These are phyloP conservation scores for Cerastoderma edule DNA, from an alignment of 2,888 invertebrate species.

Conservation along the genomic window DNA sequence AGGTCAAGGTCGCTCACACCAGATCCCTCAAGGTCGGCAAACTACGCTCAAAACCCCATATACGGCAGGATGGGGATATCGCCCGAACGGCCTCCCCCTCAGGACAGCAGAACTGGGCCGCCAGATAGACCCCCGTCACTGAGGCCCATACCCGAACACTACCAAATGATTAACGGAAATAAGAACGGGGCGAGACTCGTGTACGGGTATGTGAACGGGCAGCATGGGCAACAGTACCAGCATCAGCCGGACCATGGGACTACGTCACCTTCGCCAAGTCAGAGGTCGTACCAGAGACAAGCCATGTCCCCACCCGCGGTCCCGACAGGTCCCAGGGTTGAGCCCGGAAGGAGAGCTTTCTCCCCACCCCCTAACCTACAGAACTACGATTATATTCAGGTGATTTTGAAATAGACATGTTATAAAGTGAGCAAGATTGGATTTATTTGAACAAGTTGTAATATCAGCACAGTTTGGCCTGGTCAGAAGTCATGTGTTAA, in stretches of 20 bases:
- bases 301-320: constrained; percentile 64
- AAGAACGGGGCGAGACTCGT: constrained; percentile 30
- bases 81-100: constrained; percentile 62
- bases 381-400: constrained; percentile 66
- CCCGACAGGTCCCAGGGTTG: constrained; percentile 55
- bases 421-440: too few relatives aligned
- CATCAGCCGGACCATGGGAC: constrained; percentile 46
- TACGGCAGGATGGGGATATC: constrained; percentile 64
- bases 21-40: constrained; percentile 66
- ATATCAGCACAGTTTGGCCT: too few relatives aligned
- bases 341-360: constrained; percentile 62
- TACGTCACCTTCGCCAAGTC: constrained; percentile 35
- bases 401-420: too few relatives aligned
- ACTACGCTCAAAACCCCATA: constrained; percentile 71
- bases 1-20: constrained; percentile 75
- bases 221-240: constrained; percentile 42
- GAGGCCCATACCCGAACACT: constrained; percentile 77
- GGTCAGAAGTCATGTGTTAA: too few relatives aligned
- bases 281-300: constrained; percentile 41
- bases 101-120: constrained; percentile 66
- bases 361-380: constrained; percentile 65
- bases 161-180: constrained; percentile 67
- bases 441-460: too few relatives aligned
- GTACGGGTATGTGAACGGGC: constrained; percentile 28
- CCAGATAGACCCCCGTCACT: constrained; percentile 70